Conservation (phyloP, 2,113 vertebrate genomes). For the Saguinus midas region DNA sequence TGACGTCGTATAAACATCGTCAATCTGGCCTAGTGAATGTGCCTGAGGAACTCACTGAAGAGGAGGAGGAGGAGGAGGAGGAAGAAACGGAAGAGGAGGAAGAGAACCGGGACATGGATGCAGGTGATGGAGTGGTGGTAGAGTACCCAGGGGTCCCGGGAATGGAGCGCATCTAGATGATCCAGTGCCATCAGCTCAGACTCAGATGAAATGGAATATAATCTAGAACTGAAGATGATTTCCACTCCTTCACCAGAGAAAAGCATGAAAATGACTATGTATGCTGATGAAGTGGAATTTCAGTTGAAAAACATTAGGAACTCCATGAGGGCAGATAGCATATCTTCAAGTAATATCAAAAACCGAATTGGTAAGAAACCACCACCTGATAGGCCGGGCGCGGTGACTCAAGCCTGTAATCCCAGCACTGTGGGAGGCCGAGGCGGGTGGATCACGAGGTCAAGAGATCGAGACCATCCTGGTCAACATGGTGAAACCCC, state of each 20-base stretch:
- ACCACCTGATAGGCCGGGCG: constrained; percentile 56
- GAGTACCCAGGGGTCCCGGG: constrained; percentile 90
- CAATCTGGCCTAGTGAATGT: constrained; percentile 97
- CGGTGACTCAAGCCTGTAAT: too few species aligned
- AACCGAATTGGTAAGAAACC: constrained; percentile 92
- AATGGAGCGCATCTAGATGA: constrained; percentile 60
- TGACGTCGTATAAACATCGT: constrained; percentile 94
- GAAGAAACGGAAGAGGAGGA: constrained; percentile 90
- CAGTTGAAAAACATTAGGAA: constrained; percentile 95
- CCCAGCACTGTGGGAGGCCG: too few species aligned
- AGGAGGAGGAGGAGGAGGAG: constrained; percentile 94
- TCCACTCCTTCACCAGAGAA: constrained; percentile 98
- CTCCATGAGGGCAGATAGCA: constrained; percentile 87
- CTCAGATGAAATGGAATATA: constrained; percentile 99
- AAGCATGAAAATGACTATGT: constrained; percentile 99
- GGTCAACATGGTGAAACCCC: too few species aligned
- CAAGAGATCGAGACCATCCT: too few species aligned
- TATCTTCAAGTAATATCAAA: constrained; percentile 87
- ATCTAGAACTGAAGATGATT: constrained; percentile 99
- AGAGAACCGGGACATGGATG: constrained; percentile 94
- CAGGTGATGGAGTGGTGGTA: constrained; percentile 93
- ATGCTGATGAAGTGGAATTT: constrained; percentile 95
- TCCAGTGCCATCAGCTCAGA: constrained; percentile 89
- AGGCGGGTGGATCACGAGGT: too few species aligned
- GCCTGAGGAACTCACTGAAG: constrained; percentile 90